Percentiles rank a stretch among this genome's conserved stretches.
Conservation (phyloP, 2,113 vertebrate species). For the Oryzias celebensis region DNA sequence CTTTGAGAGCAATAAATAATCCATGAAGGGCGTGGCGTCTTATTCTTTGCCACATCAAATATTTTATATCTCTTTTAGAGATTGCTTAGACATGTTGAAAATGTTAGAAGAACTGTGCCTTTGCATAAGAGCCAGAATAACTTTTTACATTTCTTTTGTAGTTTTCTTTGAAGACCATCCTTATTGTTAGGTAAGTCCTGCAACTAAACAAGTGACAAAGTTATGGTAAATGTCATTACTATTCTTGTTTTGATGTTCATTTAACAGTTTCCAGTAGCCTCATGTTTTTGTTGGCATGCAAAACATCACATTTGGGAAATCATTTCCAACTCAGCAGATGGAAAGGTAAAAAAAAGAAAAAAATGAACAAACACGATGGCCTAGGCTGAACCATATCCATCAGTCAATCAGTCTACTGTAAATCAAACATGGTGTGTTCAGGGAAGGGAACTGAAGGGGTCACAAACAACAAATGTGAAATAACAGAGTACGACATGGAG, state of each 20-base stretch:
- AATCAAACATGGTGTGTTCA: too few relatives aligned
- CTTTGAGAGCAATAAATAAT: conserved; percentile 46
- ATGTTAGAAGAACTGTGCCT: conserved; percentile 29
- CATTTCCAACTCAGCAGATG: too few relatives aligned
- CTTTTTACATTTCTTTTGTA: conserved; percentile 8
- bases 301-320: too few relatives aligned
- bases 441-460: conserved; percentile 29
- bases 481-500: conserved; percentile 26
- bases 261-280: conserved; percentile 3
- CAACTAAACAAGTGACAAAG: too few relatives aligned
- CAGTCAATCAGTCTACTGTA: conserved; percentile 11
- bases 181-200: too few relatives aligned
- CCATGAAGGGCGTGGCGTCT: conserved; percentile 26
- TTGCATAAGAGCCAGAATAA: conserved; percentile 15
- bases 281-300: too few relatives aligned
- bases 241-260: too few relatives aligned
- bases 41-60: conserved; percentile 17
- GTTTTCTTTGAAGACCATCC: conserved; percentile 2
- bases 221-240: too few relatives aligned
- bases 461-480: conserved; percentile 49
- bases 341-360: not conserved
- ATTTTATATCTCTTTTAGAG: conserved; percentile 37
- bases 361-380: conserved; percentile 21
- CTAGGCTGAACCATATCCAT: conserved; percentile 32
- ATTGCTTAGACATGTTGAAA: conserved; percentile 47